Percentiles rank a stretch among this genome's conserved stretches.
Evolutionary conservation across 2,797 vertebrate genomes (phyloP).

Genomic region (Discoglossus pictus): DNA sequence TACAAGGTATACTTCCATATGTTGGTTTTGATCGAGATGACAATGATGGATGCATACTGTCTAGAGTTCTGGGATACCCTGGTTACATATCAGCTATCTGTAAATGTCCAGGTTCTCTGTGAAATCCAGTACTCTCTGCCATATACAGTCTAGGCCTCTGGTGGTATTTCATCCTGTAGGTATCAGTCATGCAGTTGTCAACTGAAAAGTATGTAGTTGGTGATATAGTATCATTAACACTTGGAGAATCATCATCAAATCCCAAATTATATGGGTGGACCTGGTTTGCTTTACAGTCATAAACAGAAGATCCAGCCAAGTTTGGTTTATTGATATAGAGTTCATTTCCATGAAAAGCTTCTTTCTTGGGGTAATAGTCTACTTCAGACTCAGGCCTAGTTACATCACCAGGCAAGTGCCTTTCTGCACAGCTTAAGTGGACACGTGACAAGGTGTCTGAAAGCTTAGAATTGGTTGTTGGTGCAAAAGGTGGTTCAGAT

Average conservation of each 20-base stretch:
- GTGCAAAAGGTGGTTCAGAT: slow-evolving; percentile 66
- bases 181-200: slow-evolving; percentile 95
- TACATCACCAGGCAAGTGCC: slow-evolving; percentile 7
- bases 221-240: slow-evolving; percentile 64
- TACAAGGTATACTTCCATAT: slow-evolving; percentile 68
- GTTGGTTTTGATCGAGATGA: slow-evolving; percentile 66
- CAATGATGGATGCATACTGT: slow-evolving; percentile 57
- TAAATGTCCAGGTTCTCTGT: slow-evolving; percentile 63
- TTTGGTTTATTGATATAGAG: slow-evolving; percentile 35
- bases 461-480: slow-evolving; percentile 61
- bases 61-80: slow-evolving; percentile 57
- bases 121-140: slow-evolving; percentile 65
- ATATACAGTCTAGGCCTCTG: slow-evolving; percentile 79
- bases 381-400: slow-evolving; percentile 7
- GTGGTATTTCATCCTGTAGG: slow-evolving; percentile 91
- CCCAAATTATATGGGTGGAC: slow-evolving; percentile 50
- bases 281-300: slow-evolving; percentile 55
- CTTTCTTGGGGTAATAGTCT: slow-evolving; percentile 53
- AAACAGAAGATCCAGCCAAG: slow-evolving; percentile 58
- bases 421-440: slow-evolving; percentile 53
- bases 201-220: slow-evolving; percentile 95
- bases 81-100: slow-evolving; percentile 71
- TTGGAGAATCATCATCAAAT: slow-evolving; percentile 52
- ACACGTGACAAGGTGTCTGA: slow-evolving; percentile 64
- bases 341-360: slow-evolving; percentile 56